Evolutionary conservation across 2,888 invertebrate species (phyloP).

Genomic region (Pseudoips prasinana): DNA sequence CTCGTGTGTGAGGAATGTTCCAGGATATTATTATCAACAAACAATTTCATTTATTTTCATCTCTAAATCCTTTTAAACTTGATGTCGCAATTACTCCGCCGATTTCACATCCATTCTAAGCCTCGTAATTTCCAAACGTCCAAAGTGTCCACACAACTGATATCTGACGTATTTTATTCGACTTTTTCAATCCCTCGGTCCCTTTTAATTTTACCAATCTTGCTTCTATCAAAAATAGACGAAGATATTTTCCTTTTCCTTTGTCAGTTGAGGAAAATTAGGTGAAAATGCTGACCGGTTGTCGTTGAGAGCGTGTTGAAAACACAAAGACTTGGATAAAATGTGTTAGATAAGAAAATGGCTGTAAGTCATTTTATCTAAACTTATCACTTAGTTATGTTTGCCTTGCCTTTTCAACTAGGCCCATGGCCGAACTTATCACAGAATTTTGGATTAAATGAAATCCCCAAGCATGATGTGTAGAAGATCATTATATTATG

Average conservation of each 20-base stretch:
- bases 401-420: background rate
- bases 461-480: too few species aligned
- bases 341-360: too few species aligned
- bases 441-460: too few species aligned
- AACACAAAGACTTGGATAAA: background rate
- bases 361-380: too few species aligned
- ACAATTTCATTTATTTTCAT: too few species aligned
- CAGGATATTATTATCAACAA: too few species aligned
- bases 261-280: conserved; percentile 13
- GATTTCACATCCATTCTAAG: conserved; percentile 16
- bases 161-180: conserved; percentile 18
- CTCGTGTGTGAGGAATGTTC: too few species aligned
- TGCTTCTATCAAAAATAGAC: conserved; percentile 13
- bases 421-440: too few species aligned
- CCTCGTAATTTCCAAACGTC: conserved; percentile 16
- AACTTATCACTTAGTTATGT: too few species aligned
- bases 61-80: background rate
- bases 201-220: conserved; percentile 29
- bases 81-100: conserved; percentile 14
- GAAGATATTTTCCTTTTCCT: conserved; percentile 18
- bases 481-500: too few species aligned
- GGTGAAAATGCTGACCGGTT: conserved; percentile 6
- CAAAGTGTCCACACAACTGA: conserved; percentile 8
- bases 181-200: conserved; percentile 21
- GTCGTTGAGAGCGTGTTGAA: conserved; percentile 3